Conservation (phyloP, 2,113 vertebrate genomes). For the Atherinomorus stipes region DNA sequence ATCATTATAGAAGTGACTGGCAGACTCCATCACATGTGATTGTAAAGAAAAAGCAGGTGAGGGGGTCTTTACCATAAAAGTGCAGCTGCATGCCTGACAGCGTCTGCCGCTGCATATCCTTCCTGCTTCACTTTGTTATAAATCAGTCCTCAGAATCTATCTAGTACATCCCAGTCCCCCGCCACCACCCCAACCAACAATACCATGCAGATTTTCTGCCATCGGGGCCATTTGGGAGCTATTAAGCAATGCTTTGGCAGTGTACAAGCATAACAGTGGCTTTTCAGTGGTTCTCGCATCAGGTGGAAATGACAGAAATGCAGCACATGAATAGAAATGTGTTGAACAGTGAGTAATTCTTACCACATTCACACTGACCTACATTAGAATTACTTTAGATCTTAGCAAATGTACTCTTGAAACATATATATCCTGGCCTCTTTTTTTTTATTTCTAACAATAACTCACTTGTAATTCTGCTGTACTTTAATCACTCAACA, state of each 20-base stretch:
- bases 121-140: conserved; percentile 48
- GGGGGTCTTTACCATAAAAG: conserved; percentile 32
- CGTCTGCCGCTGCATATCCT: conserved; percentile 32
- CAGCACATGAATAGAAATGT: conserved; percentile 5
- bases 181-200: conserved; percentile 56
- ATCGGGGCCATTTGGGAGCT: conserved; percentile 57
- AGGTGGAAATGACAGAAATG: conserved; percentile 47
- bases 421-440: conserved; percentile 32
- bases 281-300: conserved; percentile 46
- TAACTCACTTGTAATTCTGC: conserved; percentile 8
- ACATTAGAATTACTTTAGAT: conserved; percentile 10
- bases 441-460: conserved; percentile 44
- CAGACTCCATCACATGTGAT: conserved; percentile 23
- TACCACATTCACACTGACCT: conserved; percentile 35
- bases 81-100: conserved; percentile 32
- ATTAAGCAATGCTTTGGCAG: conserved; percentile 54
- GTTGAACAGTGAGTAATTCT: conserved; percentile 23
- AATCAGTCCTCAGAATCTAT: conserved; percentile 54
- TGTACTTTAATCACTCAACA: conserved; percentile 53
- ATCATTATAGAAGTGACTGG: conserved; percentile 39
- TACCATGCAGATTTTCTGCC: conserved; percentile 60
- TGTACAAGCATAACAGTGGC: conserved; percentile 41
- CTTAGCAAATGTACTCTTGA: conserved; percentile 23
- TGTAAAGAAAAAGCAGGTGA: conserved; percentile 33
- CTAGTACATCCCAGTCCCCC: conserved; percentile 43